These are phyloP conservation scores for Antrozous pallidus DNA, from an alignment of 2,797 vertebrate species.

Conservation along the genomic window DNA sequence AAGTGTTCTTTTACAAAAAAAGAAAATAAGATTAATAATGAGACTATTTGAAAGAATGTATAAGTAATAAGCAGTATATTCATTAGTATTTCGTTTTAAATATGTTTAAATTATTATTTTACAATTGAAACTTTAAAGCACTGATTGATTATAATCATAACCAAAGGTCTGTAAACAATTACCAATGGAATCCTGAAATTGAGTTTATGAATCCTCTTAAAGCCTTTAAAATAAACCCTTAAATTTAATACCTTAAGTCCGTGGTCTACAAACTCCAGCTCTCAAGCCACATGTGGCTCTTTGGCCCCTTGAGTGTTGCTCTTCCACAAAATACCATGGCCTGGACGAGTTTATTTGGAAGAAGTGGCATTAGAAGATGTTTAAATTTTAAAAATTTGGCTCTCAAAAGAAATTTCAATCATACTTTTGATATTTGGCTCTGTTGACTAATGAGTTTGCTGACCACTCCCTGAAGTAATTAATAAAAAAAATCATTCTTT, in stretches of 20 bases:
- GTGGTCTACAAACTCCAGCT: too few relatives aligned
- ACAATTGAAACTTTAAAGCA: not conserved
- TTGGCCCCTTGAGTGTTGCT: too few relatives aligned
- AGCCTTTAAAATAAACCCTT: not conserved
- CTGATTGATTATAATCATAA: not conserved
- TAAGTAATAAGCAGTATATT: not conserved
- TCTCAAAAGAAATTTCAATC: too few relatives aligned
- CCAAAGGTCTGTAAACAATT: not conserved
- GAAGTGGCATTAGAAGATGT: too few relatives aligned
- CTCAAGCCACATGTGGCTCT: too few relatives aligned
- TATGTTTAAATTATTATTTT: not conserved
- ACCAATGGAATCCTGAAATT: not conserved
- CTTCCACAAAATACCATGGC: too few relatives aligned
- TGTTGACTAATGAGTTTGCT: too few relatives aligned
- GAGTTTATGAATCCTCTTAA: not conserved
- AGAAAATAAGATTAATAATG: not conserved
- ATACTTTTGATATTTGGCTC: too few relatives aligned
- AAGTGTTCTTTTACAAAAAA: too few relatives aligned
- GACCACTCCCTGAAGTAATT: too few relatives aligned
- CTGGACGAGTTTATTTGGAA: too few relatives aligned
- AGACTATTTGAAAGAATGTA: not conserved
- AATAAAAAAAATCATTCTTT: not conserved
- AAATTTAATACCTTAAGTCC: not conserved
- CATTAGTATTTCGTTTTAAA: not conserved
- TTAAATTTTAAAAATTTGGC: too few relatives aligned